These are phyloP conservation scores for Babyrousa celebensis DNA, from an alignment of 2,797 vertebrate genomes.

Conservation along the genomic window DNA sequence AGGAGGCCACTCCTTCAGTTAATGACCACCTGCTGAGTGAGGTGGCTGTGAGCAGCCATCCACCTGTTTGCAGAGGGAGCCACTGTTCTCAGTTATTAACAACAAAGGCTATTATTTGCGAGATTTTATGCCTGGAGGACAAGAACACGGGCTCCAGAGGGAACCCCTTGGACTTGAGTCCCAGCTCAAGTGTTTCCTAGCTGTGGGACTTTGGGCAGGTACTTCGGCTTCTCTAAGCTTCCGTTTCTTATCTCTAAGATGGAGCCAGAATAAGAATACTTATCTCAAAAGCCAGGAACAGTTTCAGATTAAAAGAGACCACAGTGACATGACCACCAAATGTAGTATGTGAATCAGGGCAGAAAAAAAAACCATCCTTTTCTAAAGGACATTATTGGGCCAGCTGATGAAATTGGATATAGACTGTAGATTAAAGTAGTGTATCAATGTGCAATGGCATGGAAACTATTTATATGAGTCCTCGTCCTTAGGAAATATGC, in stretches of 20 bases:
- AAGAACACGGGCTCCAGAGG: background rate
- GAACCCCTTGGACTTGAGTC: background rate
- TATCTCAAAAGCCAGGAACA: background rate
- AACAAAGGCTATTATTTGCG: background rate
- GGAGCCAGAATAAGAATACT: background rate
- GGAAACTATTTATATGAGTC: background rate
- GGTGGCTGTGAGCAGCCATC: background rate
- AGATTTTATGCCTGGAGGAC: background rate
- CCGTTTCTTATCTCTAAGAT: background rate
- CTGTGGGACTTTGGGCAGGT: background rate
- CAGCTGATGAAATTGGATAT: background rate
- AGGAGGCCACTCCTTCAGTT: background rate
- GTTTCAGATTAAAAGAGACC: background rate
- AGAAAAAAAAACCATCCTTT: no score
- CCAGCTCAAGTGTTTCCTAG: background rate
- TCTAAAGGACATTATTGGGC: no score
- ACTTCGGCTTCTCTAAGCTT: background rate
- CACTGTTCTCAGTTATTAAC: background rate
- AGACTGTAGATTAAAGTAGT: background rate
- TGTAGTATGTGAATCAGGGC: background rate
- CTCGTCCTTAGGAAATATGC: background rate
- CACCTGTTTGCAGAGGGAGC: background rate
- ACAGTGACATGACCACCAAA: background rate
- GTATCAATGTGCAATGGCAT: background rate
- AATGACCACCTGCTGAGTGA: constrained; percentile 29